Conservation (phyloP, 2,113 vertebrate genomes). For the Paradoxurus hermaphroditus region DNA sequence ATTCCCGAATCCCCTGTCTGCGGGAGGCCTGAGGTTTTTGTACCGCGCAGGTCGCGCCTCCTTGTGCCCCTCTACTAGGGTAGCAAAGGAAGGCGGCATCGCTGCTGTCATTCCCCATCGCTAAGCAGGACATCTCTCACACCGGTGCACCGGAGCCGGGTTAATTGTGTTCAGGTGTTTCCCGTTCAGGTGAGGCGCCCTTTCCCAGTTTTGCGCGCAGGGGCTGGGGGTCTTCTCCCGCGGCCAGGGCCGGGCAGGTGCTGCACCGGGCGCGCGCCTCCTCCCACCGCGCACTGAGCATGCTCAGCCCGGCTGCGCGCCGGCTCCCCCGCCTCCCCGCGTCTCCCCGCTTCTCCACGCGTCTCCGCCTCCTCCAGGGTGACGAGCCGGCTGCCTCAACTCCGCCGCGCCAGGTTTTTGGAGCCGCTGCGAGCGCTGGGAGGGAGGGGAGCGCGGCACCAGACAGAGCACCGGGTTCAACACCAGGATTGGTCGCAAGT, state of each 20-base stretch:
- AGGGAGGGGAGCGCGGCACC: neutral
- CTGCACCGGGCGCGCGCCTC: neutral
- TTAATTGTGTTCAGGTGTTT: rapidly evolving
- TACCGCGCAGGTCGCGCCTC: neutral
- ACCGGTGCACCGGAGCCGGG: too few relatives aligned
- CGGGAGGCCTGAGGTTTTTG: neutral
- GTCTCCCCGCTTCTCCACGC: neutral
- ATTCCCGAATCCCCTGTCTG: neutral
- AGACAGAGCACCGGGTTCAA: conserved; percentile 17
- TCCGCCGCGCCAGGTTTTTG: conserved; percentile 60
- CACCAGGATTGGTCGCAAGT: conserved; percentile 71
- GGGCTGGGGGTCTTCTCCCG: too few relatives aligned
- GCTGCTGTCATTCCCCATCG: too few relatives aligned
- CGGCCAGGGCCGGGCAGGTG: neutral
- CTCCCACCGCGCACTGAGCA: conserved; percentile 45
- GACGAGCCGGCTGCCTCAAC: neutral
- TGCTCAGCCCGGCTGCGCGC: conserved; percentile 9
- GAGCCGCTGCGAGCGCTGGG: neutral
- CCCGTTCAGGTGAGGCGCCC: neutral
- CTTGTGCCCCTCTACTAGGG: neutral
- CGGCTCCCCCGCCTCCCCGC: neutral
- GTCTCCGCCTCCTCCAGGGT: neutral
- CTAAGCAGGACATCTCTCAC: neutral
- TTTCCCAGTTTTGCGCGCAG: neutral
- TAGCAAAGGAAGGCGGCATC: neutral